Base-by-base conservation (phyloP, 2,113 vertebrate genomes). In the Neogobius melanostomus region DNA sequence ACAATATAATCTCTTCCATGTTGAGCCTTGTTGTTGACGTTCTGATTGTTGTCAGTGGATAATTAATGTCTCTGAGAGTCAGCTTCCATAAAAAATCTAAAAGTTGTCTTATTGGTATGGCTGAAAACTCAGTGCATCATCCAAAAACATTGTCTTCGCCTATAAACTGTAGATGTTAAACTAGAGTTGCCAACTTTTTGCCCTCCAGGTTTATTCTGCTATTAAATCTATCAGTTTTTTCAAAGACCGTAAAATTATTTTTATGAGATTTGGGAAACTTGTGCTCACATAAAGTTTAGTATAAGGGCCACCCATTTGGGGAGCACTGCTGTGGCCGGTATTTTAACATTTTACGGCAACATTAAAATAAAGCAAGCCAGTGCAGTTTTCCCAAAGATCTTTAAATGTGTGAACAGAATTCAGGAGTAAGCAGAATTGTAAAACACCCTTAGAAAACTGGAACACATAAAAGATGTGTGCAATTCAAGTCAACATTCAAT, bases 401-500 rank as follows among this genome's bases (percentile, higher is more conserved):
- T 63, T 63, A 61, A 63, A 52, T 8, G 56, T 59, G 56, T 52
- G 50, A 73, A 62, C 14, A 49, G 51, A 68, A 73, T 47, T 10
- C 0, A 17, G n/a, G 11, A 45, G 56, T 49, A 15, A 51, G 60
- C 61, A 65, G 65, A 62, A 65, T 72, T 50, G 54, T 63, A 54
- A 80, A 71, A 36, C 28, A 36, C 28, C 28, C 28, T 52, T 61
- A 54, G 69, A 75, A 66, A 71, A 56, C 16, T 82, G 69, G 71
- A 75, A 59, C 68, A 69, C 28, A 71, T 73, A 66, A 54, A n/a
- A 47, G 56, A 62, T 44, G 9, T 69, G 46, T 48, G 17, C 44
- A 65, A 71, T 63, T 53, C 21, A 21, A 72, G 72, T 64, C 28
- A 77, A 68, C 17, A 70, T 12, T 52, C 73, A 74, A 63, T 68